These are phyloP conservation scores for Orthosia gracilis DNA, from an alignment of 2,888 invertebrate species.

Conservation along the genomic window DNA sequence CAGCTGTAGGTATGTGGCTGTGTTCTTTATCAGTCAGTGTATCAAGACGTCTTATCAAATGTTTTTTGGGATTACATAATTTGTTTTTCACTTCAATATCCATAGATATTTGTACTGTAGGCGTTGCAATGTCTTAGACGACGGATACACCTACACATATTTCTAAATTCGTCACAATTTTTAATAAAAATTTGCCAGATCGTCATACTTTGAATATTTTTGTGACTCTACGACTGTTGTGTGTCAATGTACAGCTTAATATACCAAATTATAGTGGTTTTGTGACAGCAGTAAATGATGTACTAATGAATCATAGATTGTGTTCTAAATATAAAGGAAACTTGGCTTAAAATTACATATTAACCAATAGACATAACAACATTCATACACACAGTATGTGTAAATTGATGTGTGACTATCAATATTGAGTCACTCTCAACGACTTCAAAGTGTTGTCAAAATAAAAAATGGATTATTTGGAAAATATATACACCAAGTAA, in stretches of 20 bases:
- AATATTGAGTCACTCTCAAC: not conserved
- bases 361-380: constrained; percentile 18
- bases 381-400: not conserved
- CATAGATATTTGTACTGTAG: constrained; percentile 15
- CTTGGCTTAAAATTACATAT: constrained; percentile 36
- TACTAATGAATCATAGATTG: constrained; percentile 41
- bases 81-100: constrained; percentile 10
- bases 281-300: constrained; percentile 51
- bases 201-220: constrained; percentile 32
- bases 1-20: constrained; percentile 10
- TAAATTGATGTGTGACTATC: not conserved
- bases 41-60: constrained; percentile 33
- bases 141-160: constrained; percentile 5
- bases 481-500: not conserved
- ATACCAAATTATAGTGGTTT: constrained; percentile 32
- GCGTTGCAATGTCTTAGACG: constrained; percentile 6
- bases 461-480: not conserved
- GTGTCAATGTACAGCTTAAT: constrained; percentile 34
- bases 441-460: not conserved
- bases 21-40: constrained; percentile 16
- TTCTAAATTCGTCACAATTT: constrained; percentile 24
- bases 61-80: constrained; percentile 9
- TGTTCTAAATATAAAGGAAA: constrained; percentile 41
- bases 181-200: constrained; percentile 23
- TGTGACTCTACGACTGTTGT: constrained; percentile 53